Evolutionary conservation across 1,140 invertebrate genomes (phyloP), one percentile per base, ranked within the genome.

Genomic region (Nasonia giraulti): DNA sequence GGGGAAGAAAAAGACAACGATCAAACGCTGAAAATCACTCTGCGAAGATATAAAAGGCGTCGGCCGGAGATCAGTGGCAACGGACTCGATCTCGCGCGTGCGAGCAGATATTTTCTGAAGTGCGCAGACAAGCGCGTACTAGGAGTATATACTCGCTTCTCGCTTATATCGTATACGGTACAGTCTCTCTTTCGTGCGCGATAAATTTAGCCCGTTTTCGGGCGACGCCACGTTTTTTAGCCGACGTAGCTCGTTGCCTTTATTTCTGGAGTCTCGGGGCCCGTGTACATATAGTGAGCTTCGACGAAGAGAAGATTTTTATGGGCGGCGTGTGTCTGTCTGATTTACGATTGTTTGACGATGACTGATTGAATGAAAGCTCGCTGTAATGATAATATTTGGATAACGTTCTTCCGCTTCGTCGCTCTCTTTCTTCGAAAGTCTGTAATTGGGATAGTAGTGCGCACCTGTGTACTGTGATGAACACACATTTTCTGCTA

Each of bases 161-260:
- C n/a, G n/a, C 27, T 37, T 37, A 5, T 0, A 37, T 37, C 33
- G 33, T n/a, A 62, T 62, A 62, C 17, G n/a, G 20, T n/a, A 62
- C 4, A 62, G 55, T n/a, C 14, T 62, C 55, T 62, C 17, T 8
- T 7, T 40, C 40, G 27, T 27, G 27, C 40, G 55, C 20, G 55
- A 62, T 62, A 62, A 62, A 62, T 62, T 62, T 62, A 62, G 55
- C 55, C 55, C 14, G 55, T 62, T 62, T 62, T 62, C 55, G 55
- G 55, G 5, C 55, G 55, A 62, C 55, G 55, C 20, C 17, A 20
- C 17, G 55, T 62, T 62, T 62, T 62, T 62, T 17, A 17, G 20
- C 17, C 17, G 55, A 62, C 55, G 50, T 5, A 3, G 50, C 33
- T 37, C 33, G 40, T 62, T 62, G 55, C 7, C 55, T 62, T 62